Evolutionary conservation across 2,797 vertebrate genomes (phyloP).

Genomic region (Myotis findleyi): DNA sequence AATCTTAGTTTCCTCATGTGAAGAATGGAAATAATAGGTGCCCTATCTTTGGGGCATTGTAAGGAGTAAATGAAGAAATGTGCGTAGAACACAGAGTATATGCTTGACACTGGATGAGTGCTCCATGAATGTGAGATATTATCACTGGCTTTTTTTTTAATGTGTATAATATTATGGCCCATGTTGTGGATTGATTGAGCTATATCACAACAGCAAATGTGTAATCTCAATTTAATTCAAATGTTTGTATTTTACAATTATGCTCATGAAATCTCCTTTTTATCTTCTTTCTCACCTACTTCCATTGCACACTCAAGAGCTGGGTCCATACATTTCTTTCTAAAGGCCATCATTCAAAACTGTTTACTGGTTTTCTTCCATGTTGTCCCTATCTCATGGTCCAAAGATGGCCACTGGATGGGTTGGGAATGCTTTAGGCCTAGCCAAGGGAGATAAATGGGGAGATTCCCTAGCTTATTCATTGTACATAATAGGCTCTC

Average conservation of each 20-base stretch:
- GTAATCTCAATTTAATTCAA: constrained; percentile 20
- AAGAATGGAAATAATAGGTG: neutral
- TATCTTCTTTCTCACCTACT: neutral
- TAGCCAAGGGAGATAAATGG: neutral
- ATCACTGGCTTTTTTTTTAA: neutral
- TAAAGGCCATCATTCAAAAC: neutral
- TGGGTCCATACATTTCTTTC: neutral
- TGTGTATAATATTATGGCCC: neutral
- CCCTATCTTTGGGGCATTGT: neutral
- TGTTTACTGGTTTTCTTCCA: neutral
- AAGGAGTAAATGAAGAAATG: neutral
- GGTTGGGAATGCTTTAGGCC: neutral
- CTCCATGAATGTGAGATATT: neutral
- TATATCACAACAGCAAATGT: neutral
- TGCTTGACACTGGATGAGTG: neutral
- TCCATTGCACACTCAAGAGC: neutral
- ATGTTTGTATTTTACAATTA: neutral
- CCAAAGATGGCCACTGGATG: neutral
- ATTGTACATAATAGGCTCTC: neutral
- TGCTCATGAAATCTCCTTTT: neutral
- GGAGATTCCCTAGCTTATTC: neutral
- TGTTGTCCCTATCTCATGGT: neutral
- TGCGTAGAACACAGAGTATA: neutral
- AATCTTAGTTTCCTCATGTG: neutral
- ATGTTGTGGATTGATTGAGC: neutral